These are phyloP conservation scores for Blera fallax DNA, from an alignment of 2,888 invertebrate genomes.

Conservation along the genomic window DNA sequence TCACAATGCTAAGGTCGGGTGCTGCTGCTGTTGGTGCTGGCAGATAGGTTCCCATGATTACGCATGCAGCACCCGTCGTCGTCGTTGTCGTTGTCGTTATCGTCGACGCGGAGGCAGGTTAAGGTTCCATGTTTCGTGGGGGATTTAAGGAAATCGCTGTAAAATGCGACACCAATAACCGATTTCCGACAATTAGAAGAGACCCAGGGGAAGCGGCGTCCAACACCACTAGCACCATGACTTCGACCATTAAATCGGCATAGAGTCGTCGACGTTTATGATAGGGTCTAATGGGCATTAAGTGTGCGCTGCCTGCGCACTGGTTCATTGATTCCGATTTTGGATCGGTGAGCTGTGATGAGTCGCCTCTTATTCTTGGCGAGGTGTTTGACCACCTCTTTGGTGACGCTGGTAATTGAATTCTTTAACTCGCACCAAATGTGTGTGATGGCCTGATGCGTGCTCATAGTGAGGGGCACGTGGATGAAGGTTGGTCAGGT, in stretches of 20 bases:
- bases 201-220: not conserved
- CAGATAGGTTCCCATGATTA: conserved; percentile 68
- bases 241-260: conserved; percentile 55
- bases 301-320: conserved; percentile 22
- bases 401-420: conserved; percentile 24
- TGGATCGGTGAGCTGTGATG: not conserved
- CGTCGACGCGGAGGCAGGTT: not conserved
- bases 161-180: conserved; percentile 70
- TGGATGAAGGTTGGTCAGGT: not conserved
- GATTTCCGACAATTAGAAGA: conserved; percentile 52
- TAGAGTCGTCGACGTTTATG: conserved; percentile 60
- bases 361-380: not conserved
- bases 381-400: conserved; percentile 38
- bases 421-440: not conserved
- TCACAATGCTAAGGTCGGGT: conserved; percentile 38
- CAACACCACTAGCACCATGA: not conserved
- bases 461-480: not conserved
- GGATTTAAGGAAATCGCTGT: conserved; percentile 63
- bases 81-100: not conserved
- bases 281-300: conserved; percentile 53
- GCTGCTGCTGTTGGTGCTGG: not conserved
- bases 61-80: conserved; percentile 57
- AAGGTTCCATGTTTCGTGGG: conserved; percentile 36
- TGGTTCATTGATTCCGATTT: conserved; percentile 50
- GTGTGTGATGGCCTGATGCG: not conserved